Percentiles rank a stretch among this genome's conserved stretches.
Conservation (phyloP, 1,140 invertebrate species). For the Alviniconcha marisindica region DNA sequence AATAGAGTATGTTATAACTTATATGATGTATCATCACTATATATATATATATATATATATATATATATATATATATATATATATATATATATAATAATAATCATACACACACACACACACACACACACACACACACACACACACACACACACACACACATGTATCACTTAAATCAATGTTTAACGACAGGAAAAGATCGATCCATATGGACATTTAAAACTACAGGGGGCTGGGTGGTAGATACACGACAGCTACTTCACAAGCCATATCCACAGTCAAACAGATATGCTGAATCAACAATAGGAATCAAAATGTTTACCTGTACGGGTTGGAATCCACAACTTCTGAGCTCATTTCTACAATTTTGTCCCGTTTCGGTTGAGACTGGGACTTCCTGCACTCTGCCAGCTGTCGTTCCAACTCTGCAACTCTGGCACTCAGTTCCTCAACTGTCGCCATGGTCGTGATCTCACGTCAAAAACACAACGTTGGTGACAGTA, state of each 20-base stretch:
- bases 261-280: background rate
- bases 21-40: background rate
- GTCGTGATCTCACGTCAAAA: too few species aligned
- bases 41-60: background rate
- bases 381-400: conserved; percentile 29
- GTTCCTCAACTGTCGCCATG: conserved; percentile 62
- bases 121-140: background rate
- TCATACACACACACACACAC: background rate
- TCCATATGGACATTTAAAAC: background rate
- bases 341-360: conserved; percentile 91
- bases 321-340: conserved; percentile 99
- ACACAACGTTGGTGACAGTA: background rate
- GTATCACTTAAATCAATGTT: background rate
- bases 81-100: background rate
- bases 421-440: conserved; percentile 66
- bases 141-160: background rate
- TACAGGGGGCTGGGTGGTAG: background rate
- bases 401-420: conserved; percentile 36
- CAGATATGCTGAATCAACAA: background rate
- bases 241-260: background rate
- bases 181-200: background rate
- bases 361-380: conserved; percentile 79
- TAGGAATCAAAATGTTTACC: conserved; percentile 78
- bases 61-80: background rate
- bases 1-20: conserved; percentile 41